phyloP scores from a whole-genome alignment of 2,888 invertebrate species.

The Matsumyia berberina region DNA sequence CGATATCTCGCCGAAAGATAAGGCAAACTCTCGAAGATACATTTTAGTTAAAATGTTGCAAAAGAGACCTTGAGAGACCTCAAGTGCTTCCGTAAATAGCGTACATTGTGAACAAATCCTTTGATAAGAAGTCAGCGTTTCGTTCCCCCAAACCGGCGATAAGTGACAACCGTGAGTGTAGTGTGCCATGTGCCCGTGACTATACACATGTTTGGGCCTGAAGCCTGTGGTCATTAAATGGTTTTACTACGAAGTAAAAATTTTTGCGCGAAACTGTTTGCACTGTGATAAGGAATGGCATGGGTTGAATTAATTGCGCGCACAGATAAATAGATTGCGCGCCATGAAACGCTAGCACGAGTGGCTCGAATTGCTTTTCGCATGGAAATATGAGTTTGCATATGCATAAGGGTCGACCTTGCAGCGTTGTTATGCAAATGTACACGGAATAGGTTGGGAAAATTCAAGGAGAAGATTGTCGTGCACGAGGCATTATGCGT shows the following conservation, averaged over 20 bases:
- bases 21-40: conserved; percentile 33
- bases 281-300: conserved; percentile 32
- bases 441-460: no score
- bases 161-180: conserved; percentile 3
- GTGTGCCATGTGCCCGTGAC: no score
- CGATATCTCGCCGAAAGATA: conserved; percentile 25
- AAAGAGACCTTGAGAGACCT: conserved; percentile 20
- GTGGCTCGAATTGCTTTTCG: no score
- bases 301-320: conserved; percentile 22
- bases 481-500: no score
- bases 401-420: no score
- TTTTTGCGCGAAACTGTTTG: conserved; percentile 36
- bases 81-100: conserved; percentile 64
- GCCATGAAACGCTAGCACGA: no score
- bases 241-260: conserved; percentile 50
- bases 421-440: no score
- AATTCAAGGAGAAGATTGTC: no score
- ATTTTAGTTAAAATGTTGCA: conserved; percentile 52
- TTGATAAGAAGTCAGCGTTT: conserved; percentile 37
- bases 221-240: conserved; percentile 28
- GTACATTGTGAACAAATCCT: conserved; percentile 31
- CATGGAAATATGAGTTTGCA: no score
- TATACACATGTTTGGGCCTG: conserved; percentile 22
- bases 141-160: background rate
- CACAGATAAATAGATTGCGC: conserved; percentile 31